phyloP scores from a whole-genome alignment of 2,113 vertebrate genomes.

The Pseudorhombus dupliciocellatus region DNA sequence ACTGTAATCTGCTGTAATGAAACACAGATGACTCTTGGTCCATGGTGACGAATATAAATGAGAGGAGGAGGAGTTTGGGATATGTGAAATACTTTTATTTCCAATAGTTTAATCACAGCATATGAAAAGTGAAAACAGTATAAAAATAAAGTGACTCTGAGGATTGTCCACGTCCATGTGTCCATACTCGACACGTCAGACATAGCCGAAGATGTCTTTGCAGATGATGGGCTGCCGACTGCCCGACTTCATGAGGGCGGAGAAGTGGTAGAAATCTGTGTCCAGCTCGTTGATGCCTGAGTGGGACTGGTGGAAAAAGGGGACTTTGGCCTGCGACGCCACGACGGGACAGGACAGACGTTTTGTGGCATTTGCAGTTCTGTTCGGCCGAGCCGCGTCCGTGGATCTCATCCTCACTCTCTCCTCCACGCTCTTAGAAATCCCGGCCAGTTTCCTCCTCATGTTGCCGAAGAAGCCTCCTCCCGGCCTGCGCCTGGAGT shows the following conservation, averaged over 20 bases:
- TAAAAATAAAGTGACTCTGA: slow-evolving; percentile 69
- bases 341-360: slow-evolving; percentile 91
- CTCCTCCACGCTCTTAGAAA: slow-evolving; percentile 81
- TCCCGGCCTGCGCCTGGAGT: slow-evolving; percentile 76
- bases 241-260: slow-evolving; percentile 90
- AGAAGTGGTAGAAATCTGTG: slow-evolving; percentile 87
- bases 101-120: slow-evolving; percentile 36
- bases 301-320: slow-evolving; percentile 90
- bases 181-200: slow-evolving; percentile 74
- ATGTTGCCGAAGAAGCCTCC: slow-evolving; percentile 91
- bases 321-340: slow-evolving; percentile 82
- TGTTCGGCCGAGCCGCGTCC: slow-evolving; percentile 57
- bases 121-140: slow-evolving; percentile 42
- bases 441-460: slow-evolving; percentile 86
- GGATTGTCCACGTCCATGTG: slow-evolving; percentile 48
- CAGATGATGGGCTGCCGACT: slow-evolving; percentile 96
- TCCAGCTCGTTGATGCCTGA: slow-evolving; percentile 86
- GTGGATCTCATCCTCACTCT: slow-evolving; percentile 72
- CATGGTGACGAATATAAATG: too few relatives aligned
- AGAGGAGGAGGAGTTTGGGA: slow-evolving; percentile 15
- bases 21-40: slow-evolving; percentile 22
- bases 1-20: slow-evolving; percentile 32
- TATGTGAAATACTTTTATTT: slow-evolving; percentile 57
- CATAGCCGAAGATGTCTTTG: slow-evolving; percentile 91
- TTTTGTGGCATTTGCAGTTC: slow-evolving; percentile 80